Evolutionary conservation across 2,113 vertebrate genomes (phyloP), one percentile per base, ranked within the genome.

Genomic region (Chloropsis hardwickii): DNA sequence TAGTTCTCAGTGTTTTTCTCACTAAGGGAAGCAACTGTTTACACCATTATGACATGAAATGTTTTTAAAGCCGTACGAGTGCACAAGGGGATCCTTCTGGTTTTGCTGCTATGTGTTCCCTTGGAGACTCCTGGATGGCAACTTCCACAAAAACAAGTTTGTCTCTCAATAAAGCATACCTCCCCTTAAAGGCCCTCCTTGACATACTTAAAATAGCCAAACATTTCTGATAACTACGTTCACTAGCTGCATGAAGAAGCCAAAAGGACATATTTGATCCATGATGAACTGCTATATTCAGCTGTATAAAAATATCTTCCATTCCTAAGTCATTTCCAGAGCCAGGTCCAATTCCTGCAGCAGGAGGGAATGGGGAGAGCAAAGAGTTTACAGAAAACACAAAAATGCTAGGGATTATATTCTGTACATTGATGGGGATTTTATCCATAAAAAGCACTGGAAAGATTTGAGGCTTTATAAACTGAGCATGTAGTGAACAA

Each of bases 201-300:
- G 35, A 31, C 67, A 72, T 81, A 70, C 67, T 83, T 62, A 82
- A 66, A 96, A 94, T 90, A 97, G 54, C 66, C n/a, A 62, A 90
- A 39, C 42, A 1, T 92, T 92, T 77, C 67, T 97, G 92, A 81
- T 93, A 96, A 51, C 58, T 44, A 25, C 0, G 0, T 73, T 62
- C 31, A 18, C 37, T 71, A 39, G 58, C 28, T 81, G 24, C 50
- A 57, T 73, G 67, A 98, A 94, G 99, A 98, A 97, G 77, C 76
- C 94, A 88, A 70, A 92, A 94, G 39, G 39, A 74, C 86, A 81
- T 88, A 88, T 74, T 94, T 94, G 58, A 81, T 71, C 53, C 28
- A 7, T 56, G 51, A 95, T 81, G 80, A 81, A 74, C 33, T 80
- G 45, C 74, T 92, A 71, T 74, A 88, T 81, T 91, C 62, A 83